Conservation (phyloP, 2,113 vertebrate genomes). For the Regulus satrapa region DNA sequence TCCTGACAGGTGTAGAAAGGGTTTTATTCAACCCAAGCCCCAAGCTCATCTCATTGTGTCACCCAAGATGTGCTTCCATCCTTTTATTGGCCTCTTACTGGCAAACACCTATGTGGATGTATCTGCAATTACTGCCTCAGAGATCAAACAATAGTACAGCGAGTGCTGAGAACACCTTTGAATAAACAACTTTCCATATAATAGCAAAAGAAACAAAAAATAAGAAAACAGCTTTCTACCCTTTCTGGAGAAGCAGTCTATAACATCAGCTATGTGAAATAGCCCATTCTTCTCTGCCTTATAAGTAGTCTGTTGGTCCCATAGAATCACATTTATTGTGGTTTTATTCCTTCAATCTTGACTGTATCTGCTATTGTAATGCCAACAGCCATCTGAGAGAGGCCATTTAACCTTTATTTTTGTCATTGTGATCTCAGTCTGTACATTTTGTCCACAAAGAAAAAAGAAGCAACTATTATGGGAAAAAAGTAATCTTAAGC, state of each 20-base stretch:
- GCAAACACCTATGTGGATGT: accelerated
- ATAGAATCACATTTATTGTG: not conserved
- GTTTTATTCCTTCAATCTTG: not conserved
- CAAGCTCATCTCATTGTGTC: not conserved
- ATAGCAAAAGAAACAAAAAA: not conserved
- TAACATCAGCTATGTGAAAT: not conserved
- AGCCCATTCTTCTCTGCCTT: not conserved
- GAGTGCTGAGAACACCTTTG: not conserved
- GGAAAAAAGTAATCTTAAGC: not conserved
- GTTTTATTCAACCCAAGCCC: not conserved
- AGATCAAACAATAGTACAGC: not conserved
- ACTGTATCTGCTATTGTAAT: not conserved
- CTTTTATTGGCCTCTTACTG: not conserved
- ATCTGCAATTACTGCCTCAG: not conserved
- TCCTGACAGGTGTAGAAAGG: not conserved
- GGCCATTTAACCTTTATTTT: not conserved
- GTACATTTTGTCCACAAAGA: not conserved
- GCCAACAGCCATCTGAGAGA: not conserved
- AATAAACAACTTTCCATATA: not conserved
- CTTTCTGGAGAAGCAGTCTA: not conserved
- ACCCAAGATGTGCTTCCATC: not conserved
- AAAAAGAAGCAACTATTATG: not conserved
- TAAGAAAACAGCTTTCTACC: not conserved
- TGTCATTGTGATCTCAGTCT: not conserved
- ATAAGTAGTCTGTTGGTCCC: not conserved